Evolutionary conservation across 1,140 invertebrate species (phyloP).

Genomic region (Bombus vancouverensis): DNA sequence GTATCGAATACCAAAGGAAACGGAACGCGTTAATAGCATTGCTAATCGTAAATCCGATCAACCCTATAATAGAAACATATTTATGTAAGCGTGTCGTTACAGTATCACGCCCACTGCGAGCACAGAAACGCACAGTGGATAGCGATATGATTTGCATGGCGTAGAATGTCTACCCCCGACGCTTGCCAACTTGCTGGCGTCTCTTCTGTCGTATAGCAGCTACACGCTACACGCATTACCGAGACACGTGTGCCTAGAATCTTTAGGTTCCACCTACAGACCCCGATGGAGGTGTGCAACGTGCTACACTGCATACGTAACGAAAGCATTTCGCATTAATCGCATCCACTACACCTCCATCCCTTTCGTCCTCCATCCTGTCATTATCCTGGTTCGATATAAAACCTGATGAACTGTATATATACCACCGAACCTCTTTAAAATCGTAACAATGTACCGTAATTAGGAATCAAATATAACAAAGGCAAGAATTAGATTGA

Average conservation of each 20-base stretch:
- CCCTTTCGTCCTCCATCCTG: conserved; percentile 14
- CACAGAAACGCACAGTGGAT: conserved; percentile 56
- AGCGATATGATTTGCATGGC: conserved; percentile 80
- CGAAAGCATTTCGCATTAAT: conserved; percentile 68
- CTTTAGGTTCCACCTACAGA: conserved; percentile 57
- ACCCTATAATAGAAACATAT: conserved; percentile 58
- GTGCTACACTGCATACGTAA: conserved; percentile 76
- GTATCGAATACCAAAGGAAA: conserved; percentile 27
- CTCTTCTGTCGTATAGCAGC: conserved; percentile 50
- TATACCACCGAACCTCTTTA: background rate
- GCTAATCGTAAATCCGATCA: conserved; percentile 57
- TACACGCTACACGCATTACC: conserved; percentile 62
- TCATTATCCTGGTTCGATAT: conserved; percentile 30
- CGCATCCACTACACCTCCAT: conserved; percentile 41
- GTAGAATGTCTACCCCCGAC: conserved; percentile 63
- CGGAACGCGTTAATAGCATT: conserved; percentile 21
- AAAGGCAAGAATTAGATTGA: background rate
- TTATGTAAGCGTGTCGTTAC: conserved; percentile 59
- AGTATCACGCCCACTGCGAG: conserved; percentile 52
- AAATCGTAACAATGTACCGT: too few relatives aligned
- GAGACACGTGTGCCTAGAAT: conserved; percentile 56
- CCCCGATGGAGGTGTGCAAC: conserved; percentile 64
- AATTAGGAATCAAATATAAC: background rate
- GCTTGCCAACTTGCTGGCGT: conserved; percentile 64
- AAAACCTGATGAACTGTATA: background rate